These are phyloP conservation scores for Anarrhichthys ocellatus DNA, from an alignment of 2,113 vertebrate genomes.

Conservation along the genomic window DNA sequence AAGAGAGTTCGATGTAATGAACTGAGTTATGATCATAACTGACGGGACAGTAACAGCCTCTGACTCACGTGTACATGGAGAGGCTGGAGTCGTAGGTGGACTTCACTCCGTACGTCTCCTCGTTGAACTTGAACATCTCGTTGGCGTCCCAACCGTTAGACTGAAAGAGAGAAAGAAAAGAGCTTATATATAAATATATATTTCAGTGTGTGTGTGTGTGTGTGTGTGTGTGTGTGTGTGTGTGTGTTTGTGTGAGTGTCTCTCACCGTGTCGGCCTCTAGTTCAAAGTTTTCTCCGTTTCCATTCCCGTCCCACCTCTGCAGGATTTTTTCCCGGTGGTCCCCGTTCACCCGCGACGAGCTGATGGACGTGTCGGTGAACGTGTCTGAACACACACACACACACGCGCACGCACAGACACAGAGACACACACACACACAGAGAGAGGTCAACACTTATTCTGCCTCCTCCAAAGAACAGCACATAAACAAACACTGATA, in stretches of 20 bases:
- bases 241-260: not conserved
- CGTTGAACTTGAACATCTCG: constrained; percentile 91
- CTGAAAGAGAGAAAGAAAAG: constrained; percentile 56
- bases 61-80: constrained; percentile 89
- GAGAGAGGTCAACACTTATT: not conserved
- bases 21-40: too few species aligned
- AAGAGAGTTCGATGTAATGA: too few species aligned
- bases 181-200: too few species aligned
- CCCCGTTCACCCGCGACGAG: constrained; percentile 87
- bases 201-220: too few species aligned
- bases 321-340: constrained; percentile 90
- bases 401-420: not conserved
- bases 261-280: constrained; percentile 87
- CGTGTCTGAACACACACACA: constrained; percentile 74
- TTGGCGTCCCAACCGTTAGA: constrained; percentile 92
- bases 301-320: constrained; percentile 90
- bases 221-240: not conserved
- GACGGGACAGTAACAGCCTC: too few species aligned
- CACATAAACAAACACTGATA: not conserved
- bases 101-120: constrained; percentile 90
- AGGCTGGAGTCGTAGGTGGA: constrained; percentile 91
- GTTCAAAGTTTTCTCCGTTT: constrained; percentile 88
- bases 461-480: too few species aligned
- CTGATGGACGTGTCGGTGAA: constrained; percentile 89
- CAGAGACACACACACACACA: not conserved